Percentiles rank a stretch among this genome's conserved stretches.
Evolutionary conservation across 1,140 invertebrate genomes (phyloP).

Genomic region (Tetragnatha versicolor): DNA sequence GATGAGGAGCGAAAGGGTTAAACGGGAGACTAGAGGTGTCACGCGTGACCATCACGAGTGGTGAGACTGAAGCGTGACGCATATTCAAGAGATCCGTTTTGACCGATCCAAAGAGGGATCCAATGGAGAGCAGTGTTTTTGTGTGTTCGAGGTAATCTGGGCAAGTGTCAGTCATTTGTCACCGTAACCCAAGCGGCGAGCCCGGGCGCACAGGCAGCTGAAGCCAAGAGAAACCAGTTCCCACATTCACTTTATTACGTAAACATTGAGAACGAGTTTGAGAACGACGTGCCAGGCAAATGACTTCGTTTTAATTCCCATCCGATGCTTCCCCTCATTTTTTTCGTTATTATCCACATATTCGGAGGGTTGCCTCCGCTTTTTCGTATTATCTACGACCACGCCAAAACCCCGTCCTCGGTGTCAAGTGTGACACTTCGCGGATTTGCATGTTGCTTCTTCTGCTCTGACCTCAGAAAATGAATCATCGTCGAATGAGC

Average conservation of each 20-base stretch:
- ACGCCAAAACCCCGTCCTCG: slow-evolving; percentile 1
- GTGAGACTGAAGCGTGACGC: too few relatives aligned
- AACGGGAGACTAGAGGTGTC: too few relatives aligned
- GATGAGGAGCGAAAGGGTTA: too few relatives aligned
- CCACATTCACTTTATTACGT: slow-evolving; percentile 53
- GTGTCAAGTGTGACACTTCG: slow-evolving; percentile 6
- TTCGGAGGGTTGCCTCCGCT: slow-evolving; percentile 18
- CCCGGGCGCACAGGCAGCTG: not conserved
- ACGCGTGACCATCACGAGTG: too few relatives aligned
- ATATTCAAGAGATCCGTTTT: too few relatives aligned
- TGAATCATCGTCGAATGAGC: too few relatives aligned
- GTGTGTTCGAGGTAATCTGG: not conserved
- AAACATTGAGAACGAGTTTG: slow-evolving; percentile 55
- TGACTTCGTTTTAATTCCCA: slow-evolving; percentile 54
- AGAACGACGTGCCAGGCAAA: slow-evolving; percentile 49
- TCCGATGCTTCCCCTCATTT: slow-evolving; percentile 43
- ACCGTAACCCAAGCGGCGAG: not conserved
- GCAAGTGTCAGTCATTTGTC: slow-evolving; percentile 22
- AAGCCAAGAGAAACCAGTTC: slow-evolving; percentile 43
- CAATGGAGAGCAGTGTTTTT: not conserved
- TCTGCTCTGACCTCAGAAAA: not conserved
- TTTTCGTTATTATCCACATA: slow-evolving; percentile 32
- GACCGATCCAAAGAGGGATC: too few relatives aligned
- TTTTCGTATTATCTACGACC: slow-evolving; percentile 26
- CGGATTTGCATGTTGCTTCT: not conserved